Base-by-base conservation (phyloP, 92 coral and sea anemone genomes). In the Micromussa lordhowensis region DNA sequence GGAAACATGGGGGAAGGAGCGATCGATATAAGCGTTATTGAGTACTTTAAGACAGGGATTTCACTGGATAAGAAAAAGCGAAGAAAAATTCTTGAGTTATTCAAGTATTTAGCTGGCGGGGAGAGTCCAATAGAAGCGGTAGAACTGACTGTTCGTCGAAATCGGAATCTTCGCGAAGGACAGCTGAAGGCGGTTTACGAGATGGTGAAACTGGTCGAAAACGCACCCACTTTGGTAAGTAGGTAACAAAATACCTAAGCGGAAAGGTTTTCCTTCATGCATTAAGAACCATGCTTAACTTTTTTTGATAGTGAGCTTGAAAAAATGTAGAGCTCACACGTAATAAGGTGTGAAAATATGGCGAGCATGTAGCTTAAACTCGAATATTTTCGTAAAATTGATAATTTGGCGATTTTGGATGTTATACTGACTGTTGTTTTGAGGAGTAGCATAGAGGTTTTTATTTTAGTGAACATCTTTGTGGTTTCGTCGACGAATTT, bases 61-160 rank as follows among this genome's bases (percentile, higher is more conserved):
- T 32, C 81, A 15, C 48, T 85, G 73, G 82, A 85, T 58, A 95
- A 95, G 92, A 91, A 90, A 58, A 94, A 86, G 77, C 84, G 70
- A 76, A 93, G 78, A 68, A 89, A 92, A 83, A 86, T 95, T 64
- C 77, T 82, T 36, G 84, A 88, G 24, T 92, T 95, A 26, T 95
- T 95, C 74, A 85, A 81, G 57, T 95, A 80, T 84, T 83, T 97
- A 38, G 91, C 92, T 40, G 99, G 99, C 30, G 96, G 95, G 24
- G 99, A 97, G 63, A 92, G 94, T 54, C 99, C 99, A 3, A 59
- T 95, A 53, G 99, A 97, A 91, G 99, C 95, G 16, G 90, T 97
- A 12, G 87, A 95, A 75, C 89, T 96, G 69, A 95, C 96, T 6
- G 86, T 97, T 40, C 95, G 98, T 11, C 92, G 99, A 70, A 88